Conservation (phyloP, 2,888 invertebrate species). For the Aromia moschata region DNA sequence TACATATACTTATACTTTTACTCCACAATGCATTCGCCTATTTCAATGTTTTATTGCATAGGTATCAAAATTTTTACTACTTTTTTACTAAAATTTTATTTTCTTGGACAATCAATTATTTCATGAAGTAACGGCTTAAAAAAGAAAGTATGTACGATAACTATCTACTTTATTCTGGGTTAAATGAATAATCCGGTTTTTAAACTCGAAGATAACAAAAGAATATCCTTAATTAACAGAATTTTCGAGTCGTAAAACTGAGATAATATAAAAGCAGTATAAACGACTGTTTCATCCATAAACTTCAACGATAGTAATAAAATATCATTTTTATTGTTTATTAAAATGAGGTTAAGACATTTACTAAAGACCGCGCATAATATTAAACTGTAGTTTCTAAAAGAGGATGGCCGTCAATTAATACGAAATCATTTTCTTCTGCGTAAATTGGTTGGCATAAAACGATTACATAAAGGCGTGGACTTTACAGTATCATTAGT, state of each 20-base stretch:
- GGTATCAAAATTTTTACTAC: neutral
- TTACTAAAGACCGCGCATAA: conserved; percentile 36
- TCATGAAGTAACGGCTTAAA: conserved; percentile 1
- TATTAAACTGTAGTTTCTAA: conserved; percentile 21
- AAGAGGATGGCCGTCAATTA: conserved; percentile 7
- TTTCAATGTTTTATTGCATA: neutral
- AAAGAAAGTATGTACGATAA: conserved; percentile 2
- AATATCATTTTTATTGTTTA: conserved; percentile 56
- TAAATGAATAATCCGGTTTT: conserved; percentile 28
- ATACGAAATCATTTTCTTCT: conserved; percentile 20
- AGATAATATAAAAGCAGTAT: conserved; percentile 39
- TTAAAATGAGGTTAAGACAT: conserved; percentile 58
- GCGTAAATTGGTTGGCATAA: conserved; percentile 1
- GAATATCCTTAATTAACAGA: conserved; percentile 41
- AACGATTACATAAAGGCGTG: too few species aligned
- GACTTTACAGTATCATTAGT: too few species aligned
- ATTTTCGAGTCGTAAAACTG: conserved; percentile 38
- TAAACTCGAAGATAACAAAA: conserved; percentile 41
- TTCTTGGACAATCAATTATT: conserved; percentile 8
- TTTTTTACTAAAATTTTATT: neutral
- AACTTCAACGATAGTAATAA: conserved; percentile 40
- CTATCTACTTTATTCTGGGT: conserved; percentile 17
- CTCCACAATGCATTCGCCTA: too few species aligned
- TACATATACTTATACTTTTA: too few species aligned
- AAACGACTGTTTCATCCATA: conserved; percentile 41